phyloP scores from a whole-genome alignment of 2,113 vertebrate genomes.

The Columbina picui region DNA sequence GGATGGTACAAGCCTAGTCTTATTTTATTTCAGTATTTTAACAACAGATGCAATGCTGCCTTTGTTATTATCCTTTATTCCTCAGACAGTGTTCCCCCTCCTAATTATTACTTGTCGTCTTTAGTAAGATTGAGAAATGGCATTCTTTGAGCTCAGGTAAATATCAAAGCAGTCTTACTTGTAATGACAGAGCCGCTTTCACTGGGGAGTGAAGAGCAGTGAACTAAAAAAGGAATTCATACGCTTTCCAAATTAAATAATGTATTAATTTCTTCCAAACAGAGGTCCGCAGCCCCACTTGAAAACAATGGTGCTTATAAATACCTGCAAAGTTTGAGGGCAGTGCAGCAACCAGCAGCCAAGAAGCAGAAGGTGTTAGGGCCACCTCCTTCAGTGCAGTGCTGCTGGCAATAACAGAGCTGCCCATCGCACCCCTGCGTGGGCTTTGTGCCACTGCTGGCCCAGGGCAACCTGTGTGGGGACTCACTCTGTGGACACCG shows the following conservation, averaged over 20 bases:
- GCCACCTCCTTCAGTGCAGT: not conserved
- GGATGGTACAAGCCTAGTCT: slow-evolving; percentile 37
- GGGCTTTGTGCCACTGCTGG: not conserved
- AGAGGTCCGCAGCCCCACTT: not conserved
- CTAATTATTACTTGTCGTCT: slow-evolving; percentile 59
- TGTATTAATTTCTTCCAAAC: slow-evolving; percentile 17
- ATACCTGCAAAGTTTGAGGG: not conserved
- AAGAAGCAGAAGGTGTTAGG: not conserved
- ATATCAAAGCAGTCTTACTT: slow-evolving; percentile 49
- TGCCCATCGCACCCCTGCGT: fast-evolving
- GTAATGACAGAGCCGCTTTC: slow-evolving; percentile 43
- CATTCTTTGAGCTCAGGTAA: slow-evolving; percentile 59
- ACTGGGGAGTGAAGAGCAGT: slow-evolving; percentile 22
- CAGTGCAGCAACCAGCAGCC: not conserved
- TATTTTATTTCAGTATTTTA: slow-evolving; percentile 65
- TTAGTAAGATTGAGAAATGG: slow-evolving; percentile 59
- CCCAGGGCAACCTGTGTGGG: too few species aligned
- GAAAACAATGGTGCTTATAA: not conserved
- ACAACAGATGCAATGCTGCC: slow-evolving; percentile 54
- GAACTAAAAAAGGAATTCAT: slow-evolving; percentile 48
- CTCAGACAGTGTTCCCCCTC: slow-evolving; percentile 58
- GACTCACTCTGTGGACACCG: not conserved
- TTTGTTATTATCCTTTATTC: slow-evolving; percentile 66
- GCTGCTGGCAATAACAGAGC: not conserved
- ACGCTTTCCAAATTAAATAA: slow-evolving; percentile 57